A percentile compares a stretch with the other conserved stretches of the same genome.
phyloP scores from a whole-genome alignment of 2,797 vertebrate species.

The Myripristis murdjan region DNA sequence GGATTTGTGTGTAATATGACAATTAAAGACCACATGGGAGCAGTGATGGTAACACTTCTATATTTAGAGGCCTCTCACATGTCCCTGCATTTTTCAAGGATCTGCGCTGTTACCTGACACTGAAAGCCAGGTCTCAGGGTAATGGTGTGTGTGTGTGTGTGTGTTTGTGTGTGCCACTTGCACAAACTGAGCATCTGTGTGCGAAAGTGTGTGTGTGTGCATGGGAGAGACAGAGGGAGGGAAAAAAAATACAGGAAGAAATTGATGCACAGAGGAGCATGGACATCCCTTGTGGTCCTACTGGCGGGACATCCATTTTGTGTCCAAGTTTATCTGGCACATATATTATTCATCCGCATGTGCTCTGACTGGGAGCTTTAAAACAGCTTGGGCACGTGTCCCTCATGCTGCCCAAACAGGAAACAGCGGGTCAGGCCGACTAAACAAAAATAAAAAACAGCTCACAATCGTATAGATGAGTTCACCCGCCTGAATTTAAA shows the following conservation, averaged over 20 bases:
- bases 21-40: constrained; percentile 78
- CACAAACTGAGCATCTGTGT: constrained; percentile 10
- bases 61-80: constrained; percentile 85
- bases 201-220: constrained; percentile 9
- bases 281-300: constrained; percentile 42
- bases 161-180: constrained; percentile 24
- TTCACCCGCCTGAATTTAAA: constrained; percentile 14
- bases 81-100: constrained; percentile 85
- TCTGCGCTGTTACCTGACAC: constrained; percentile 80
- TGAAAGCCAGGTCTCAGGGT: constrained; percentile 65
- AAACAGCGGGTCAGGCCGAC: constrained; percentile 48
- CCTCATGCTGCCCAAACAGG: constrained; percentile 31
- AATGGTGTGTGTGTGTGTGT: constrained; percentile 54
- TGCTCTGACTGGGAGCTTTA: constrained; percentile 66
- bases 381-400: constrained; percentile 55
- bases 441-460: constrained; percentile 30
- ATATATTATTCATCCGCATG: constrained; percentile 81
- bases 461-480: constrained; percentile 23
- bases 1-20: constrained; percentile 66
- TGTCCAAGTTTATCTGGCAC: constrained; percentile 71
- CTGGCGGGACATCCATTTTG: constrained; percentile 75
- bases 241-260: constrained; percentile 20
- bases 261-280: constrained; percentile 21
- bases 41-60: constrained; percentile 72
- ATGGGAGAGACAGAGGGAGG: constrained; percentile 25